Conservation (phyloP, 2,113 vertebrate species). For the Bombycilla garrulus region DNA sequence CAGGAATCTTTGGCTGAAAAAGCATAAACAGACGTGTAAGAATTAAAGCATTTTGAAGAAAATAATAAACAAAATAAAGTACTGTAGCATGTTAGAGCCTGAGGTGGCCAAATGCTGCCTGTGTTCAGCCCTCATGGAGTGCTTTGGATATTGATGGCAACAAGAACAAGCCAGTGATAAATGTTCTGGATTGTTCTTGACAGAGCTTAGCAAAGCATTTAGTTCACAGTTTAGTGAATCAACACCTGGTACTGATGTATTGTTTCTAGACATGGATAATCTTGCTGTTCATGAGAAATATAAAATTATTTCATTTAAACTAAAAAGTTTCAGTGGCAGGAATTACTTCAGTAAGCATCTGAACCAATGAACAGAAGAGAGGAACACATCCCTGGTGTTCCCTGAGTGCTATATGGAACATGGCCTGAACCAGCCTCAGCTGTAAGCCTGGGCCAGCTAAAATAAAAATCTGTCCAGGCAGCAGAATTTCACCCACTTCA, state of each 20-base stretch:
- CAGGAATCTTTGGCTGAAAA: slow-evolving; percentile 83
- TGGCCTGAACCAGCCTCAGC: background rate
- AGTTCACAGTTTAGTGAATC: background rate
- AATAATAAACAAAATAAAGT: background rate
- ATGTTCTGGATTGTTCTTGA: background rate
- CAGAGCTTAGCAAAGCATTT: background rate
- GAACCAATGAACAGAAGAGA: background rate
- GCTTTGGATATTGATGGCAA: background rate
- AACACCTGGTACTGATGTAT: background rate
- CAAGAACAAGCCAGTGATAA: background rate
- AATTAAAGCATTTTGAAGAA: background rate
- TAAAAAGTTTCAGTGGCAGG: background rate
- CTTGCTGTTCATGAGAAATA: background rate
- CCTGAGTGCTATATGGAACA: background rate
- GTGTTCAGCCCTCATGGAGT: background rate
- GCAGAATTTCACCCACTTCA: background rate
- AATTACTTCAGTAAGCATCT: background rate
- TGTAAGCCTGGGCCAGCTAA: background rate
- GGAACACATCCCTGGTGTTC: background rate
- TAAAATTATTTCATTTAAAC: background rate
- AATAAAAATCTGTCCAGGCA: background rate
- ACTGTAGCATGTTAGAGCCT: background rate
- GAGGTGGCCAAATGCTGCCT: background rate
- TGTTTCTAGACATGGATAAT: background rate
- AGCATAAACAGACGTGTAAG: background rate